Percentiles rank a stretch among this genome's conserved stretches.
These are phyloP conservation scores for Etheostoma spectabile DNA, from an alignment of 2,113 vertebrate species.

Conservation along the genomic window DNA sequence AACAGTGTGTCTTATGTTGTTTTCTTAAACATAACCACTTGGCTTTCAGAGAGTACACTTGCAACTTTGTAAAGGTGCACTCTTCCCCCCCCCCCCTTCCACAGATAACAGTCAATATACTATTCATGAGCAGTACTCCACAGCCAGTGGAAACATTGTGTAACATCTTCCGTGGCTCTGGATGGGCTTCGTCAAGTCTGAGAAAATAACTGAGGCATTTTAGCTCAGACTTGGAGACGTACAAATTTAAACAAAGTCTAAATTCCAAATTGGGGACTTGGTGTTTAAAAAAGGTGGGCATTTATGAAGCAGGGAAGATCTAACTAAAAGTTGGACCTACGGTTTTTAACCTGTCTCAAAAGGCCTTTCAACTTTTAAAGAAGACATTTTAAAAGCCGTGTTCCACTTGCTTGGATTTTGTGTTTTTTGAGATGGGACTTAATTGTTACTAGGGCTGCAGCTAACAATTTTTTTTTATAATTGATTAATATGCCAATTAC, in stretches of 20 bases:
- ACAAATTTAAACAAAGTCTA: neutral
- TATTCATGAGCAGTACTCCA: neutral
- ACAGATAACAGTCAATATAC: neutral
- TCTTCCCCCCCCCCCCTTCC: neutral
- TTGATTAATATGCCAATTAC: neutral
- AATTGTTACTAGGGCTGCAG: too few relatives aligned
- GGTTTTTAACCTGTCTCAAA: neutral
- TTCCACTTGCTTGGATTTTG: neutral
- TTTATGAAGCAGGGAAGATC: neutral
- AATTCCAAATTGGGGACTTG: neutral
- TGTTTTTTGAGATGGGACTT: too few relatives aligned
- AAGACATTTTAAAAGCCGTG: neutral
- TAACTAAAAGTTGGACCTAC: neutral
- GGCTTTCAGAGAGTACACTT: neutral
- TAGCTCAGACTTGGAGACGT: neutral
- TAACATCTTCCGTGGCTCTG: neutral
- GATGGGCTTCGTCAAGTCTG: too few relatives aligned
- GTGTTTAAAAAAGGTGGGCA: neutral
- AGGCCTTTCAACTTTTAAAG: neutral
- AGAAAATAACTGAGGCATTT: neutral
- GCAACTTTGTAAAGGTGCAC: neutral
- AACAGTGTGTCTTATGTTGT: neutral
- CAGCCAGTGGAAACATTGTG: neutral
- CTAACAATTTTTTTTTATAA: neutral
- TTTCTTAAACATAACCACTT: neutral